A percentile compares a stretch with the other conserved stretches of the same genome.
phyloP scores from a whole-genome alignment of 2,797 vertebrate species.

The Emys orbicularis region DNA sequence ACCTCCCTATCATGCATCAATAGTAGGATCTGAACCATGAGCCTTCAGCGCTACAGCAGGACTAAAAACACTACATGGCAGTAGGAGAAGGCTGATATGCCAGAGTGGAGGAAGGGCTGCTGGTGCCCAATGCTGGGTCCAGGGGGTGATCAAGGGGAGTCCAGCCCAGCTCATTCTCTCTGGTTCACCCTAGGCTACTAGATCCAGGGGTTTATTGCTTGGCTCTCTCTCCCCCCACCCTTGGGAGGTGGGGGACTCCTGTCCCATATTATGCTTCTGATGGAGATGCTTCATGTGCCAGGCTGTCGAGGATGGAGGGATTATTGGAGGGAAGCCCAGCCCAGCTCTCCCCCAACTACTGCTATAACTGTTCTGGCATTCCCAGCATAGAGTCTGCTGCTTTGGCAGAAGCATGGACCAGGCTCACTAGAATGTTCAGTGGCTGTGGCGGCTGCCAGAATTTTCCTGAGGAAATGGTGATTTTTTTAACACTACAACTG shows the following conservation, averaged over 20 bases:
- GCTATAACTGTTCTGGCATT: accelerated
- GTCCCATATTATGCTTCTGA: background rate
- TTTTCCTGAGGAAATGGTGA: background rate
- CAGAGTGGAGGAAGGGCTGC: background rate
- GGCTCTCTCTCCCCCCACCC: background rate
- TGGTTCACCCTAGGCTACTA: accelerated
- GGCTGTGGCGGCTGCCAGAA: background rate
- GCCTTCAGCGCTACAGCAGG: background rate
- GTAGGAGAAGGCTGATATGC: background rate
- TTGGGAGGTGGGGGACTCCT: background rate
- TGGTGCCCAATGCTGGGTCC: background rate
- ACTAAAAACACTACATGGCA: background rate
- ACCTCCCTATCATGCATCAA: background rate
- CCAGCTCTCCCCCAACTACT: background rate
- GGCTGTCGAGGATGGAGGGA: too few species aligned
- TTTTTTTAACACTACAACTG: background rate
- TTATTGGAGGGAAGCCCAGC: background rate
- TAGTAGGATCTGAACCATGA: background rate
- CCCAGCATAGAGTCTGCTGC: background rate
- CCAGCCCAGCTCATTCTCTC: background rate
- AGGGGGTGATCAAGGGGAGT: background rate
- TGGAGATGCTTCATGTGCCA: accelerated
- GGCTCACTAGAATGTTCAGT: accelerated
- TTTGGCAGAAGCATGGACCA: background rate
- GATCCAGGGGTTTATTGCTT: background rate